Evolutionary conservation across 1,140 invertebrate species (phyloP), one percentile per base, ranked within the genome.

Genomic region (Caenorhabditis brenneri): DNA sequence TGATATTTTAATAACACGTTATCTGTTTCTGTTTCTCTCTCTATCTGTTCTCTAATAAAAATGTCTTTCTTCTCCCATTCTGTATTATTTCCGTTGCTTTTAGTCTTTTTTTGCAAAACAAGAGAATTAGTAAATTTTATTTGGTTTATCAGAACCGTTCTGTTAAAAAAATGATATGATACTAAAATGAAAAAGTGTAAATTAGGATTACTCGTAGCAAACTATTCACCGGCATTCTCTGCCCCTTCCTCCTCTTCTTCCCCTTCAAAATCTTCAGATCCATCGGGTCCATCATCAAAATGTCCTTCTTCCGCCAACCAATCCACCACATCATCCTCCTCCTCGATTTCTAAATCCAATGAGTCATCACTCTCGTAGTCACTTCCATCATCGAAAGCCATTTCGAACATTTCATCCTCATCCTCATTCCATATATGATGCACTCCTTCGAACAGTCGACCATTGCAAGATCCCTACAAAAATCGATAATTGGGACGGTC

Each of bases 351-450:
- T 4, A 27, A 55, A 55, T 55, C 58, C 7, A 29, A 29, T 2
- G 58, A 33, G 2, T 74, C 65, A 31, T 74, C 65, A 42, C n/a
- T 24, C n/a, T 74, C 65, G n/a, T 74, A 74, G 29, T 74, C 65
- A 24, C 65, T 74, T 42, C 36, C 36, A 19, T 74, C 65, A 15
- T 74, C 36, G 24, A 65, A 65, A 33, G 58, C 58, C 31, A 65
- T 33, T 12, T 65, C 58, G 58, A 65, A 65, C 12, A 65, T 31
- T n/a, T 36, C 36, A 3, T 74, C 29, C 4, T 74, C 65, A n/a
- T 74, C 29, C 7, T 42, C 65, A 0, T 33, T 15, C n/a, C 15
- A 33, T 12, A 42, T 12, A 12, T 74, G 19, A 22, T 74, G 36
- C 1, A 74, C 33, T 10, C 65, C 65, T 74, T 74, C 65, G 36